Evolutionary conservation across 2,888 invertebrate genomes (phyloP).

Genomic region (Drosophila borborema): DNA sequence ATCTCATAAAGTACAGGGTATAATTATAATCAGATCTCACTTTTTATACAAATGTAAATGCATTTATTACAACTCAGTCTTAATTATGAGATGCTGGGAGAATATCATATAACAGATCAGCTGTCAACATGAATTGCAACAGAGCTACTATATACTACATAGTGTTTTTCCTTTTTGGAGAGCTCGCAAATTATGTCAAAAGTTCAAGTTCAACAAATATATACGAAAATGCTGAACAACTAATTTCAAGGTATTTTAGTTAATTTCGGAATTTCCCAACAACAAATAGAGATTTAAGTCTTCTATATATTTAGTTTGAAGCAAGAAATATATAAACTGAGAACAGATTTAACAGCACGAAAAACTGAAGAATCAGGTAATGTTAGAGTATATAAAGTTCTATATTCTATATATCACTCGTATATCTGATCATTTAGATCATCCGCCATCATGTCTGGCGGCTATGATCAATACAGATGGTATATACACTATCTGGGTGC

Average conservation of each 20-base stretch:
- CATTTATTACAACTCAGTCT: slow-evolving; percentile 23
- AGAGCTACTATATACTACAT: not conserved
- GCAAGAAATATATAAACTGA: slow-evolving; percentile 28
- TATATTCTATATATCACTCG: not conserved
- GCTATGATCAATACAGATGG: slow-evolving; percentile 63
- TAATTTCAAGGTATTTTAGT: slow-evolving; percentile 40
- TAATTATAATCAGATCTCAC: slow-evolving; percentile 1
- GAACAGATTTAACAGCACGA: not conserved
- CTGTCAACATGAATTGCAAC: slow-evolving; percentile 8
- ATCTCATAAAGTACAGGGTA: not conserved
- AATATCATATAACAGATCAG: not conserved
- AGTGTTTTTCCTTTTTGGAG: slow-evolving; percentile 11
- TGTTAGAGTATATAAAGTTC: not conserved
- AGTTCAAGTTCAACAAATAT: not conserved
- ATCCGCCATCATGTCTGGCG: slow-evolving; percentile 69
- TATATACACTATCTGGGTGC: slow-evolving; percentile 78
- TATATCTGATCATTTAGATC: slow-evolving; percentile 1
- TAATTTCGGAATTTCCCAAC: not conserved
- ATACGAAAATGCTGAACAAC: slow-evolving; percentile 32
- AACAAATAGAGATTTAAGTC: not conserved
- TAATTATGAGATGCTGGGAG: slow-evolving; percentile 18
- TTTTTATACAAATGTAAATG: not conserved
- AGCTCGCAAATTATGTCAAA: not conserved
- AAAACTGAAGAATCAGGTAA: slow-evolving; percentile 12
- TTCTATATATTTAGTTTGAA: slow-evolving; percentile 33